Evolutionary conservation across 2,888 invertebrate species (phyloP).

Genomic region (Cantharis nigra): DNA sequence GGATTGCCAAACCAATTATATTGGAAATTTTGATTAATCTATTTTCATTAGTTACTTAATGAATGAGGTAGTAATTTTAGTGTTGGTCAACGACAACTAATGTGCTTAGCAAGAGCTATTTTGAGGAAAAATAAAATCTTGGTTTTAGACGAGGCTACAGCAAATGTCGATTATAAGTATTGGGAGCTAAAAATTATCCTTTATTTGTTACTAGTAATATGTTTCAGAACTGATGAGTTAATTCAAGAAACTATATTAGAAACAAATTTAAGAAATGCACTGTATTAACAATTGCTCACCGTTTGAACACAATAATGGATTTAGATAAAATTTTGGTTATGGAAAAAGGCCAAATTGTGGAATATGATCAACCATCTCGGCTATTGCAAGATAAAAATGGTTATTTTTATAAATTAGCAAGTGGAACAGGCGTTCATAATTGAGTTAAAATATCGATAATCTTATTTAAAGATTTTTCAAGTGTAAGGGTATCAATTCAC

Average conservation of each 20-base stretch:
- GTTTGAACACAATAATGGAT: constrained; percentile 91
- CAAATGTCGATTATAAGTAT: constrained; percentile 72
- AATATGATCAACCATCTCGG: constrained; percentile 72
- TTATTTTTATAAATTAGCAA: constrained; percentile 67
- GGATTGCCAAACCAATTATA: too few species aligned
- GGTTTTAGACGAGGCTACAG: constrained; percentile 86
- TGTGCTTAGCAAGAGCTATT: constrained; percentile 82
- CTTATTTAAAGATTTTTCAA: too few species aligned
- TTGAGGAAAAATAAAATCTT: constrained; percentile 74
- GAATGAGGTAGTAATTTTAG: constrained; percentile 79
- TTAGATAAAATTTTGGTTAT: constrained; percentile 86
- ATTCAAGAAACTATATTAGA: constrained; percentile 84
- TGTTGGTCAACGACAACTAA: constrained; percentile 81
- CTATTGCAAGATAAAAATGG: constrained; percentile 66
- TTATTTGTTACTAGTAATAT: neutral
- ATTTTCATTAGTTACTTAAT: neutral
- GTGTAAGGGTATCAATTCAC: too few species aligned
- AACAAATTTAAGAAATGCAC: constrained; percentile 80
- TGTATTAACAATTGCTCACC: constrained; percentile 87
- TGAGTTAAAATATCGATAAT: too few species aligned
- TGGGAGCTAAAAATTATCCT: neutral
- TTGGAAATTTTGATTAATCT: too few species aligned
- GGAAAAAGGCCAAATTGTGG: constrained; percentile 77
- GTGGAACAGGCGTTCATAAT: too few species aligned
- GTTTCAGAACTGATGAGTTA: constrained; percentile 73